Conservation (phyloP, 37 sponge, comb jelly and placozoan species). For the Beroe ovata region DNA sequence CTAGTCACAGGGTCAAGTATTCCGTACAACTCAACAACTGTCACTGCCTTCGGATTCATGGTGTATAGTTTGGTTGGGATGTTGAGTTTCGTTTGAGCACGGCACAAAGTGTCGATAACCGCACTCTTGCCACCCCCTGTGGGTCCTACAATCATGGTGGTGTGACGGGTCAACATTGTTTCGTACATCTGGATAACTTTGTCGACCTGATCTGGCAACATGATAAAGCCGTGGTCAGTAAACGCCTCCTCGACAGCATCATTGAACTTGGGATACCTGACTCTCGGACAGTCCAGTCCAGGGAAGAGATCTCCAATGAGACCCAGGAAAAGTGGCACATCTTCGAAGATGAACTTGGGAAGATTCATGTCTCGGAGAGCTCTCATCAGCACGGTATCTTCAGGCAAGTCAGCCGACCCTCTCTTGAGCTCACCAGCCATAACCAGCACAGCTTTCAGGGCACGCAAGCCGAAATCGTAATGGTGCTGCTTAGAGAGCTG, state of each 20-base stretch:
- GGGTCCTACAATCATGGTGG: conserved; percentile 96
- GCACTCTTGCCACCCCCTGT: conserved; percentile 99
- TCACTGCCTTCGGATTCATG: conserved; percentile 94
- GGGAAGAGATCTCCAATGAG: conserved; percentile 98
- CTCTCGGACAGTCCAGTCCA: conserved; percentile 97
- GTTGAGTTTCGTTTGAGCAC: conserved; percentile 95
- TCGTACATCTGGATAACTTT: conserved; percentile 92
- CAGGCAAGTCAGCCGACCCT: conserved; percentile 68
- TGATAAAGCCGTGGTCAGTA: conserved; percentile 79
- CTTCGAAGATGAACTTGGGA: conserved; percentile 99
- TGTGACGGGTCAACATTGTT: conserved; percentile 99
- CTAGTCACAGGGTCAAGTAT: conserved; percentile 96
- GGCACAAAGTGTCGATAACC: conserved; percentile 92
- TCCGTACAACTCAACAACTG: conserved; percentile 97
- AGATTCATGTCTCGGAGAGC: conserved; percentile 99
- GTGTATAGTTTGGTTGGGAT: conserved; percentile 86
- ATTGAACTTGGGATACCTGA: conserved; percentile 98
- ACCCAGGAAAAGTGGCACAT: conserved; percentile 97
- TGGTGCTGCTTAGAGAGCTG: conserved; percentile 97
- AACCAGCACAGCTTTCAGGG: conserved; percentile 98
- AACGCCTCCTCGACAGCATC: conserved; percentile 93
- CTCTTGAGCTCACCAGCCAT: conserved; percentile 99
- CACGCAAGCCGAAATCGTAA: conserved; percentile 98
- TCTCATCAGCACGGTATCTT: conserved; percentile 98
- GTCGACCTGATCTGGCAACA: conserved; percentile 85